Evolutionary conservation across 2,797 vertebrate species (phyloP).

Genomic region (Pyrrhura leucotis): DNA sequence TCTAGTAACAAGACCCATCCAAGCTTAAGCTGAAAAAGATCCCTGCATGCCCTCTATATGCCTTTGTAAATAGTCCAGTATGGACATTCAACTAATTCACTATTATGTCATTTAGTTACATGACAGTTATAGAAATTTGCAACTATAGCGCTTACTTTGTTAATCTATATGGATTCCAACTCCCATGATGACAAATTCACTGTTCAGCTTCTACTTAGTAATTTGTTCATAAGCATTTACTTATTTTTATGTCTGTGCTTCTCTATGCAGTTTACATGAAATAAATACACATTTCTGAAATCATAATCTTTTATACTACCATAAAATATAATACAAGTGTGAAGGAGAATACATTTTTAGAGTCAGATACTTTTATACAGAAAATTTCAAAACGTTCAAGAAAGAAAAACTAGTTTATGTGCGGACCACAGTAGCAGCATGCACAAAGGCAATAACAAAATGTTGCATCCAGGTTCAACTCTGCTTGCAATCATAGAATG

Average conservation of each 20-base stretch:
- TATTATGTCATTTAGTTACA: background rate
- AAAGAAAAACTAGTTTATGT: background rate
- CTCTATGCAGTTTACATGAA: background rate
- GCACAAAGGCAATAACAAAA: background rate
- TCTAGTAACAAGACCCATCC: background rate
- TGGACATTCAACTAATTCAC: background rate
- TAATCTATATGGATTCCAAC: background rate
- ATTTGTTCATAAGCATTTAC: background rate
- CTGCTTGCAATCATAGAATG: background rate
- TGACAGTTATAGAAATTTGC: background rate
- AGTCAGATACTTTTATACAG: background rate
- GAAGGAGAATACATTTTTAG: background rate
- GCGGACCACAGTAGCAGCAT: background rate
- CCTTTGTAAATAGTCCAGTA: background rate
- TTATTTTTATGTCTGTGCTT: background rate
- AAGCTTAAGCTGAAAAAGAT: background rate
- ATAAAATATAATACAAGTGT: background rate
- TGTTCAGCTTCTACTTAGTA: background rate
- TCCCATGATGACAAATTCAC: background rate
- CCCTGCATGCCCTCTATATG: rapidly evolving
- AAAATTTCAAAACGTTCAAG: background rate
- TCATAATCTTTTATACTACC: background rate
- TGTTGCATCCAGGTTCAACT: background rate
- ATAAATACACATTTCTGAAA: background rate
- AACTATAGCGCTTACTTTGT: background rate